Base-by-base conservation (phyloP, 2,797 vertebrate genomes). In the Lacerta viridis region DNA sequence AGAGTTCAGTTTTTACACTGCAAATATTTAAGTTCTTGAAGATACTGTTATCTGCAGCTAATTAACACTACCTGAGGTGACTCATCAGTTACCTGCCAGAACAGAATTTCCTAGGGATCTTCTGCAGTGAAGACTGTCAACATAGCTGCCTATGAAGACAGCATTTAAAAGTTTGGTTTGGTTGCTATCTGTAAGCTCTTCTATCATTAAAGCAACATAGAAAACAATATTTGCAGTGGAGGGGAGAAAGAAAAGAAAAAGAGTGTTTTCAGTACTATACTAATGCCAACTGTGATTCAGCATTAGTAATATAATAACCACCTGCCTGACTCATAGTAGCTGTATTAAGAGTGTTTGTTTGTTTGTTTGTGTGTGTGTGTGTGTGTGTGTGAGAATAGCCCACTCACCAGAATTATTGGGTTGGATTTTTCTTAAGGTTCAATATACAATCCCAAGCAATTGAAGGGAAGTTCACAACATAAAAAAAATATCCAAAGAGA, bases 1-100 rank as follows among this genome's bases (percentile, higher is more conserved):
- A 20, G n/a, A 89, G 29, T 39, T 69, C 72, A 86, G 55, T 0
- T 11, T 87, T 89, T 80, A 85, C 72, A 90, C 55, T 5, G 61
- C 84, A 92, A 91, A 69, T 55, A 88, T 82, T 90, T 88, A 83
- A 85, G 69, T 33, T 39, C 83, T 82, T 82, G 36, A 69, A 84
- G 25, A 50, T 1, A 81, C 91, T 81, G 71, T 15, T 87, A 68
- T 2, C 64, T 83, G 27, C 33, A 82, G 20, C 2, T 75, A 71
- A 82, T 1, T 88, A 77, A 89, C 41, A 6, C 55, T 77, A 80
- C 80, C 75, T 43, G 69, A 89, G 69, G 15, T 77, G 72, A 93
- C 90, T 64, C 59, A 93, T 83, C 66, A 86, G 11, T 93, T 87
- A 87, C 7, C 36, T 81, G 50, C 33, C 25, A 79, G 0, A 72